Base-by-base conservation (phyloP, 1,140 invertebrate genomes). In the Calosoma granatense region DNA sequence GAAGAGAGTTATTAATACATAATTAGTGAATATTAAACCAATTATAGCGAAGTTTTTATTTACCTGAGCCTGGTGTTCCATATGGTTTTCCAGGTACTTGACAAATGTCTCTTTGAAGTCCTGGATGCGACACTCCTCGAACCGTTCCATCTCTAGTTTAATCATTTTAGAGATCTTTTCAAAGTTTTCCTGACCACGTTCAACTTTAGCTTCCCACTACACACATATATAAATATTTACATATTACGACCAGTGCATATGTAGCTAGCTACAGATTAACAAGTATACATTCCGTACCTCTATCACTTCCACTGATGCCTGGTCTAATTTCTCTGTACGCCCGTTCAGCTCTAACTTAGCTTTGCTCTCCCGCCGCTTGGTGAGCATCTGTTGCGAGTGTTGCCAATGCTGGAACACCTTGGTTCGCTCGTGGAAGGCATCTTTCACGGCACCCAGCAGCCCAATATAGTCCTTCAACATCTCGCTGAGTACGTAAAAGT, bases 341-440 rank as follows among this genome's bases (percentile, higher is more conserved):
- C 57, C 88, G 1, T 88, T 82, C 22, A 97, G 74, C 69, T 98
- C 95, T 1, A 94, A 77, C 68, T 94, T 92, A 1, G 88, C 89
- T 72, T 97, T 98, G 59, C 85, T 83, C 72, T 99, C 96, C 51
- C 96, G 80, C 68, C 98, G 94, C 69, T 96, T 96, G 14, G 87
- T 93, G 21, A 99, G 71, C 72, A 89, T 94, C 74, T 92, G 85
- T 74, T 97, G 92, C 43, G 94, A 90, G 69, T 95, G 92, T 71
- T 98, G 94, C 92, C 96, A 98, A 64, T 89, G 90, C 76, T 98
- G 95, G 74, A 96, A 99, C 0, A 91, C 86, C 78, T 99, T 98
- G 0, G 98, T 94, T 64, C 97, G 80, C 73, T 98, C 95, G 69
- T 97, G 92, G 66, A 99, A 97, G n/a, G 95, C 92, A 69, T 96